Percentiles rank a stretch among this genome's conserved stretches.
Conservation (phyloP, 2,113 vertebrate species). For the Amphilophus citrinellus region DNA sequence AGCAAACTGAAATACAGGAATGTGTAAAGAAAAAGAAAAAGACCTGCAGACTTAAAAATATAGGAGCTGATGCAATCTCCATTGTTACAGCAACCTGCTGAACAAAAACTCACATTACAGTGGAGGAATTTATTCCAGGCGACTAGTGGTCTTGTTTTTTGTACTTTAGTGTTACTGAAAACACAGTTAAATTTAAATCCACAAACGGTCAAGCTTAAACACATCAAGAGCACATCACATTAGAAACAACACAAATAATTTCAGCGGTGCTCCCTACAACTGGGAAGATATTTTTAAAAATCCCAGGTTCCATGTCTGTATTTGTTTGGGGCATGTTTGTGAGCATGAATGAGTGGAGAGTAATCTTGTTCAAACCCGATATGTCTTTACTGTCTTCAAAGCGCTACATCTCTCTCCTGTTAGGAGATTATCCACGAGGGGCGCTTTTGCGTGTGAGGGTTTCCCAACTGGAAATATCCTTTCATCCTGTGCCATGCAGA, state of each 20-base stretch:
- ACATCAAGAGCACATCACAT: background rate
- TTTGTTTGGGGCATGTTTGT: background rate
- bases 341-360: background rate
- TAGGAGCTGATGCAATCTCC: background rate
- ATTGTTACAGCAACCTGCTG: background rate
- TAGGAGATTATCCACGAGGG: conserved; percentile 37
- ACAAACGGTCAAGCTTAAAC: background rate
- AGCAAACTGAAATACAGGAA: conserved; percentile 9
- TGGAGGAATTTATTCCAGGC: background rate
- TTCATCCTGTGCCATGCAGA: conserved; percentile 42
- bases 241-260: background rate
- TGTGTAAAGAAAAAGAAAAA: background rate
- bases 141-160: background rate
- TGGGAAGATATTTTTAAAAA: background rate
- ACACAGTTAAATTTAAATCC: background rate
- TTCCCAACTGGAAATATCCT: conserved; percentile 41
- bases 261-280: background rate
- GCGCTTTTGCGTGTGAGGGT: conserved; percentile 26
- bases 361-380: background rate
- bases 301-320: background rate
- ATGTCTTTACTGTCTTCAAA: conserved; percentile 26
- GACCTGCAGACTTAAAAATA: background rate
- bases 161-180: background rate
- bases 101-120: background rate
- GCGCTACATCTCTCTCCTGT: conserved; percentile 16